These are phyloP conservation scores for Temnothorax nylanderi DNA, from an alignment of 1,140 invertebrate genomes.

Conservation along the genomic window DNA sequence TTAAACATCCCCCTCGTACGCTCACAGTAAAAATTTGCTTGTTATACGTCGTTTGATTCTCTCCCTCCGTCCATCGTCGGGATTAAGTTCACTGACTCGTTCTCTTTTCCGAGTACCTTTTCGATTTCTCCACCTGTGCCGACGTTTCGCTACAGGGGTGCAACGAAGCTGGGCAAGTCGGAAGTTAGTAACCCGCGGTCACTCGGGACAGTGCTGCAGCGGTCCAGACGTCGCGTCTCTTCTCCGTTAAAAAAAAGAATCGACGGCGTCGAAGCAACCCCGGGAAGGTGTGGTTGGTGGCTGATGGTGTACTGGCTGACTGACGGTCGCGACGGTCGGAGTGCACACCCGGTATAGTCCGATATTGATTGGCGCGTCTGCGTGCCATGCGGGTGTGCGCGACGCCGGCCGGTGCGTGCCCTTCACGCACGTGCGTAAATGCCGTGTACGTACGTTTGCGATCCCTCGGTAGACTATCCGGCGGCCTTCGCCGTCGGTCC, in stretches of 20 bases:
- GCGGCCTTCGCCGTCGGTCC: not conserved
- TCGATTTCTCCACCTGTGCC: not conserved
- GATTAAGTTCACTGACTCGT: not conserved
- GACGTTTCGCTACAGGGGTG: constrained; percentile 48
- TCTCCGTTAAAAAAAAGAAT: not conserved
- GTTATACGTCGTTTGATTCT: not conserved
- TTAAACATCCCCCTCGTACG: not conserved
- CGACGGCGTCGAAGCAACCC: not conserved
- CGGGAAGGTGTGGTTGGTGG: constrained; percentile 72
- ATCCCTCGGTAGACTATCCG: constrained; percentile 5
- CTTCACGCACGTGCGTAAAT: constrained; percentile 42
- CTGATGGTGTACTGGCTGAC: constrained; percentile 63
- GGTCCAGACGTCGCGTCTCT: not conserved
- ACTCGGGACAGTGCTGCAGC: not conserved
- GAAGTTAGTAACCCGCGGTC: not conserved
- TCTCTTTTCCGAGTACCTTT: constrained; percentile 51
- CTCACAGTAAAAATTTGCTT: not conserved
- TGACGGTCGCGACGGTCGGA: constrained; percentile 41
- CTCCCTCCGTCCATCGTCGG: not conserved
- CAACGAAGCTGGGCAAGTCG: constrained; percentile 21
- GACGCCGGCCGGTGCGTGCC: constrained; percentile 35
- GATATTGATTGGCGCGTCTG: constrained; percentile 74
- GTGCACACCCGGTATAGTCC: constrained; percentile 57
- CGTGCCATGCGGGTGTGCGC: constrained; percentile 69
- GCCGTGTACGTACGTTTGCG: not conserved